Percentiles rank a stretch among this genome's conserved stretches.
phyloP scores from a whole-genome alignment of 2,797 vertebrate genomes.

The Hirundo rustica region DNA sequence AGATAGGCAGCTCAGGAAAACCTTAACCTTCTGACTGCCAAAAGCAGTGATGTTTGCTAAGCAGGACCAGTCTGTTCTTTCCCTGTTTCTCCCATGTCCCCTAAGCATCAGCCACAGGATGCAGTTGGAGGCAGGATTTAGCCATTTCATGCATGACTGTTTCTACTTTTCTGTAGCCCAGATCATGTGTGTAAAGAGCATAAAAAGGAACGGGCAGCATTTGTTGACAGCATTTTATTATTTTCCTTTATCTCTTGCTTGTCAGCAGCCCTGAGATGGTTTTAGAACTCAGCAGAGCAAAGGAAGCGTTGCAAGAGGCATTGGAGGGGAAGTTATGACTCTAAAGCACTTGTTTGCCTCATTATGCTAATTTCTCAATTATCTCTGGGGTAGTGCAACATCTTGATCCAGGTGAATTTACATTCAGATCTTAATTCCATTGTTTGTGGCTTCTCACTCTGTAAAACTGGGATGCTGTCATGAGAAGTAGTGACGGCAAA shows the following conservation, averaged over 20 bases:
- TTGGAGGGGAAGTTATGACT: neutral
- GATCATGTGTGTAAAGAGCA: neutral
- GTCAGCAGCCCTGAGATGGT: neutral
- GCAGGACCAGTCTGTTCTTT: neutral
- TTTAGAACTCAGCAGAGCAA: constrained; percentile 1
- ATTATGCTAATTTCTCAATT: constrained; percentile 31
- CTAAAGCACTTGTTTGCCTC: neutral
- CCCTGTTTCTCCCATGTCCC: neutral
- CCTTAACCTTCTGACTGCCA: neutral
- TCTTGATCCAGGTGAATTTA: constrained; percentile 31
- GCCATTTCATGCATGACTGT: neutral
- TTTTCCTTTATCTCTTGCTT: neutral
- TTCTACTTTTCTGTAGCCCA: neutral
- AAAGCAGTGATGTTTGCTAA: neutral
- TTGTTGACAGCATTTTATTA: neutral
- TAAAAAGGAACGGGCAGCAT: neutral
- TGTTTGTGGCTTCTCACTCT: neutral
- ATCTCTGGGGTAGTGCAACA: neutral
- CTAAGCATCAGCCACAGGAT: neutral
- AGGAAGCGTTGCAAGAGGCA: neutral
- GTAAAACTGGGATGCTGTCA: neutral
- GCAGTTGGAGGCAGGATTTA: neutral
- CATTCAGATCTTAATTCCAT: neutral
- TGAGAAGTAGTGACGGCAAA: neutral
- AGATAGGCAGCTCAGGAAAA: neutral